Conservation (phyloP, 2,113 vertebrate species). For the Megalops atlanticus region DNA sequence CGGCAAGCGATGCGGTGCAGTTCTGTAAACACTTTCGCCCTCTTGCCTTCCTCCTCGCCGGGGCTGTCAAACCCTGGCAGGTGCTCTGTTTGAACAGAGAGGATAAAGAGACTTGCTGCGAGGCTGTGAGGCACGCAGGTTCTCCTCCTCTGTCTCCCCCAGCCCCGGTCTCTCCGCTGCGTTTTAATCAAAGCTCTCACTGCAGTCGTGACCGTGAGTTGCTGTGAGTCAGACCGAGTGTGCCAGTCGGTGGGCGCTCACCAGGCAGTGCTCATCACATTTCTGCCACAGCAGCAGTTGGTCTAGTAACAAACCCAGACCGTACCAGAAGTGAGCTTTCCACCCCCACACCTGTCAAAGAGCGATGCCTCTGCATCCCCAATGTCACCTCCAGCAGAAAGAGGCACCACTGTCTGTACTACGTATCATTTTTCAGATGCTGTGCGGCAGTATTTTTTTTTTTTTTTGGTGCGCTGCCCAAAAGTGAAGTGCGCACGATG, state of each 20-base stretch:
- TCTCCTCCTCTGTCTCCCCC: too few species aligned
- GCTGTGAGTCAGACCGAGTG: neutral
- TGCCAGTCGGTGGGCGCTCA: neutral
- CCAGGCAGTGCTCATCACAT: neutral
- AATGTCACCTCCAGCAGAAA: neutral
- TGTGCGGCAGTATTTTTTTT: too few species aligned
- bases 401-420: neutral
- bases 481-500: too few species aligned
- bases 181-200: constrained; percentile 3
- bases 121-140: neutral
- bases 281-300: neutral
- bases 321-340: neutral
- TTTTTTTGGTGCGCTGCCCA: neutral
- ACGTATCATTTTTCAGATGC: neutral
- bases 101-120: neutral
- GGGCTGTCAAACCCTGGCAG: neutral
- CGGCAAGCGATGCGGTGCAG: neutral
- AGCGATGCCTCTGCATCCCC: neutral
- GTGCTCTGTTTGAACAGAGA: neutral
- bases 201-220: neutral
- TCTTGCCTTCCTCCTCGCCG: neutral
- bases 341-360: neutral
- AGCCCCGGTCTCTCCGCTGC: neutral
- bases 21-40: neutral
- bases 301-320: neutral